phyloP scores from a whole-genome alignment of 2,888 invertebrate genomes.

The Tachina fera region DNA sequence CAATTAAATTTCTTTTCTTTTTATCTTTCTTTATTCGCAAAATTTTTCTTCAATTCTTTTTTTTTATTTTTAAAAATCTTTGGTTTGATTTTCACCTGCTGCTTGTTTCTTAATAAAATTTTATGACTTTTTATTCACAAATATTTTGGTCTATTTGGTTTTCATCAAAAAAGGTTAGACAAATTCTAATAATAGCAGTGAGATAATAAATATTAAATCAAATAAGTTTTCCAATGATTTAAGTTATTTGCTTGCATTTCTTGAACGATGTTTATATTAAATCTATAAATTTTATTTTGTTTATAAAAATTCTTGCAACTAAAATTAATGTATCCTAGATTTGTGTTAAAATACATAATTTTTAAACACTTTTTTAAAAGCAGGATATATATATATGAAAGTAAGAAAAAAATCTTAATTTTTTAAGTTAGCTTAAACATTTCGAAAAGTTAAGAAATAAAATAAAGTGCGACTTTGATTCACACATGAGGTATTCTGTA shows the following conservation, averaged over 20 bases:
- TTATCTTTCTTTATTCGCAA: slow-evolving; percentile 1
- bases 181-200: slow-evolving; percentile 65
- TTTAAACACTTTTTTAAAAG: too few relatives aligned
- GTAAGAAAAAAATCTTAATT: too few relatives aligned
- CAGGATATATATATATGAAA: too few relatives aligned
- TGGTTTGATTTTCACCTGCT: slow-evolving; percentile 38
- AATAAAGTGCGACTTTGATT: too few relatives aligned
- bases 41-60: slow-evolving; percentile 3
- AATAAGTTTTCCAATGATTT: slow-evolving; percentile 16
- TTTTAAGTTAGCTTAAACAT: too few relatives aligned
- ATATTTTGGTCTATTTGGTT: slow-evolving; percentile 30
- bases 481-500: too few relatives aligned
- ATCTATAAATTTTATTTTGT: slow-evolving; percentile 16
- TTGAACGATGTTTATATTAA: slow-evolving; percentile 15
- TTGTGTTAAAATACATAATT: too few relatives aligned
- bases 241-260: slow-evolving; percentile 25
- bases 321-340: too few relatives aligned
- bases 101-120: slow-evolving; percentile 12
- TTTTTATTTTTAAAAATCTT: slow-evolving; percentile 10
- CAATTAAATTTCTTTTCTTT: not conserved
- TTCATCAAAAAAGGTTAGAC: slow-evolving; percentile 17
- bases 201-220: slow-evolving; percentile 45
- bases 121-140: slow-evolving; percentile 8
- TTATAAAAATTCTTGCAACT: too few relatives aligned
- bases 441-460: too few relatives aligned